Conservation (phyloP, 2,113 vertebrate species). For the Ctenomys sociabilis region DNA sequence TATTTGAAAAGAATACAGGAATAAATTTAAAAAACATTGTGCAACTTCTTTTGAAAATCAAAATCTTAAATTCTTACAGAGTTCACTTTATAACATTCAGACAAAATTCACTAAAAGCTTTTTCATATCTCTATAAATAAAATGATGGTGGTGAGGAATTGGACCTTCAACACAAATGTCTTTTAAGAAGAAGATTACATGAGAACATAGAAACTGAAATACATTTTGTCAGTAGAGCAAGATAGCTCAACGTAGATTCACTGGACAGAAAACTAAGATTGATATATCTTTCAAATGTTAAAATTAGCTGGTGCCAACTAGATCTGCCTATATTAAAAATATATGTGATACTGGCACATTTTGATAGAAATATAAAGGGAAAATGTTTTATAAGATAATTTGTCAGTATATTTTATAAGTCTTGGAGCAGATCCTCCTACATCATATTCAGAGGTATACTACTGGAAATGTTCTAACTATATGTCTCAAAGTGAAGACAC, state of each 20-base stretch:
- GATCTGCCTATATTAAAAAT: slow-evolving; percentile 28
- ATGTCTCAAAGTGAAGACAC: not conserved
- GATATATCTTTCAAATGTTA: not conserved
- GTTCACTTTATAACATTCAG: not conserved
- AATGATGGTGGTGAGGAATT: slow-evolving; percentile 1
- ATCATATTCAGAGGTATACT: slow-evolving; percentile 34
- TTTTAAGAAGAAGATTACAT: not conserved
- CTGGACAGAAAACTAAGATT: not conserved
- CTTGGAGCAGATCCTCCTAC: not conserved
- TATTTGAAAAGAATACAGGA: not conserved
- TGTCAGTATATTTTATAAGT: slow-evolving; percentile 21
- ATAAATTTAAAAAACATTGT: not conserved
- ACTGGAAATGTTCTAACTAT: not conserved
- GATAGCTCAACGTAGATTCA: not conserved
- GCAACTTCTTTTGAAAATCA: not conserved
- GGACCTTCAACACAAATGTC: not conserved
- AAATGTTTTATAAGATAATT: slow-evolving; percentile 40
- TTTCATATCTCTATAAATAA: slow-evolving; percentile 27
- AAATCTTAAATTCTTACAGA: not conserved
- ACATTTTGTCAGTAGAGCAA: not conserved
- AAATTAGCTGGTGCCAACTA: not conserved
- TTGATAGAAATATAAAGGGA: slow-evolving; percentile 41
- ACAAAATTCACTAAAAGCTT: not conserved
- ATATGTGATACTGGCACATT: not conserved
- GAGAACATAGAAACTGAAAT: slow-evolving; percentile 1